Base-by-base conservation (phyloP, 64 coral and sea anemone species). In the Montipora cactus region DNA sequence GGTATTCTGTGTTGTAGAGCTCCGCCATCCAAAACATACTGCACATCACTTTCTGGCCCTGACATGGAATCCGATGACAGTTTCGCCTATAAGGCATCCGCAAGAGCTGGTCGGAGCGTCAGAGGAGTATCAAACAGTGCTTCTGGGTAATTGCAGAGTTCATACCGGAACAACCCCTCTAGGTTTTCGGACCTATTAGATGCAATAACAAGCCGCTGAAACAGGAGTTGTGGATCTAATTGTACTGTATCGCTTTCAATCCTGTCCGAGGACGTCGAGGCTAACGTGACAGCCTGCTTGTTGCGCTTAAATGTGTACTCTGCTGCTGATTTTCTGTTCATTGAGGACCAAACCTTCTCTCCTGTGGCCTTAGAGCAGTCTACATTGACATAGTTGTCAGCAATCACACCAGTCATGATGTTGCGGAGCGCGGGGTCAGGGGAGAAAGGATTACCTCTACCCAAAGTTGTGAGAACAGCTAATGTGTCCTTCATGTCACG, bases 171-270 rank as follows among this genome's bases (percentile, higher is more conserved):
- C 67, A 69, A 69, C 11, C 67, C 8, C 67, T 69, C 10, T 47
- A 93, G 20, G 18, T 48, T 25, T 16, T 89, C 77, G 20, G 89
- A 37, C 23, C 73, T 91, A 15, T 37, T 48, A 16, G 89, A 80
- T 8, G 84, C 89, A 44, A 91, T 49, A 62, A 91, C 25, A 0
- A 95, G 83, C 47, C 94, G 50, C 71, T 95, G 89, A 74, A 92
- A 95, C 23, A 91, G 89, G 52, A 95, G 94, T 71, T 91, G 82
- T 16, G 94, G 88, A 78, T 91, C 89, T 12, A 95, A 16, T 19
- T 88, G 89, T 13, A 91, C 89, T 7, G 67, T 22, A 7, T 95
- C 89, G 16, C 78, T 88, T 15, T 59, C 78, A 44, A 89, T 89
- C 45, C 58, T 88, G 23, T 89, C 85, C 7, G 90, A 70, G 90